Evolutionary conservation across 2,113 vertebrate genomes (phyloP).

Genomic region (Platycercus adscitus): DNA sequence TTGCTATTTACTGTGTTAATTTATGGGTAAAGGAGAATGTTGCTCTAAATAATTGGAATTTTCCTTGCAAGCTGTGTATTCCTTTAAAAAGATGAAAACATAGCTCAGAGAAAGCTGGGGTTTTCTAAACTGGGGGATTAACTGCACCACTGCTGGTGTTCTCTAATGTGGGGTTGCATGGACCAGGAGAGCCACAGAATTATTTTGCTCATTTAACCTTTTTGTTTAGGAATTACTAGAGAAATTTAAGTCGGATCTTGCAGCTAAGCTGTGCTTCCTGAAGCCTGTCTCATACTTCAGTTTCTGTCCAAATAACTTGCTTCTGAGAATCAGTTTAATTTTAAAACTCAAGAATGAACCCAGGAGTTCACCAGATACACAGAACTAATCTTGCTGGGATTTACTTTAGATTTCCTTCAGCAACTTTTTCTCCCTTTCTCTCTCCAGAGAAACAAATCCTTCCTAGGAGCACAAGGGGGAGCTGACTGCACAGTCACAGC

Average conservation of each 20-base stretch:
- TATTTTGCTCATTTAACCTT: not conserved
- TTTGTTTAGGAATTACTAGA: not conserved
- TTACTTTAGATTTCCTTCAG: slow-evolving; percentile 27
- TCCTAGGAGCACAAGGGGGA: not conserved
- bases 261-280: not conserved
- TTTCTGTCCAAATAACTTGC: slow-evolving; percentile 4
- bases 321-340: slow-evolving; percentile 20
- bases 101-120: not conserved
- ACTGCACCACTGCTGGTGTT: not conserved
- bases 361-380: not conserved
- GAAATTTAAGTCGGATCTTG: not conserved
- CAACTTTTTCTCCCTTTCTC: not conserved
- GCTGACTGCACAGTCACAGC: not conserved
- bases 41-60: slow-evolving; percentile 11
- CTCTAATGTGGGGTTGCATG: not conserved
- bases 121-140: not conserved
- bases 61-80: not conserved
- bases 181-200: not conserved
- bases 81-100: slow-evolving; percentile 1
- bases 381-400: slow-evolving; percentile 16
- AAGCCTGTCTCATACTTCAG: not conserved
- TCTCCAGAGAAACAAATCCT: slow-evolving; percentile 22
- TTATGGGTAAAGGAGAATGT: not conserved
- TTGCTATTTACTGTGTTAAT: slow-evolving; percentile 29
- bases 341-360: not conserved